phyloP scores from a whole-genome alignment of 2,888 invertebrate species.

The Xanthorhoe designata region DNA sequence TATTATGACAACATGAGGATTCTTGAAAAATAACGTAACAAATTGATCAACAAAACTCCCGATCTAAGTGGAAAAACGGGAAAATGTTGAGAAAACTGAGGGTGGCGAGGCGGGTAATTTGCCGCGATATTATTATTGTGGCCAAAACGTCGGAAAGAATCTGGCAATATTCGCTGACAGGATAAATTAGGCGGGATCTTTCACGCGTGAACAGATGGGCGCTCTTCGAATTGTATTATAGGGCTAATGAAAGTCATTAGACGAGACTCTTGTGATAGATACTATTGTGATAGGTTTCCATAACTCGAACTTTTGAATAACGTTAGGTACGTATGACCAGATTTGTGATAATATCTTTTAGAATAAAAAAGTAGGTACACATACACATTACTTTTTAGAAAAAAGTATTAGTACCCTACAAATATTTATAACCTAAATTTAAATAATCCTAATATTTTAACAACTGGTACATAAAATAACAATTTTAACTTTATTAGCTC shows the following conservation, averaged over 20 bases:
- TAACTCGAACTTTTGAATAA: too few species aligned
- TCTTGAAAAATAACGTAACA: neutral
- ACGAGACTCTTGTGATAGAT: neutral
- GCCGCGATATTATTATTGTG: slow-evolving; percentile 68
- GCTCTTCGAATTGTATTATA: slow-evolving; percentile 25
- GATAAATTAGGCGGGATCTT: slow-evolving; percentile 53
- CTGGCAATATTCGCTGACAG: slow-evolving; percentile 53
- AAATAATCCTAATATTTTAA: too few species aligned
- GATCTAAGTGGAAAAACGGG: slow-evolving; percentile 38
- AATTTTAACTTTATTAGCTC: neutral
- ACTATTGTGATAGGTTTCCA: too few species aligned
- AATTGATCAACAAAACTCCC: neutral
- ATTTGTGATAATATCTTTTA: too few species aligned
- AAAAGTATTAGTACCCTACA: too few species aligned
- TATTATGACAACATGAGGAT: neutral
- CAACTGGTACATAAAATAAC: too few species aligned
- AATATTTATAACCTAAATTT: too few species aligned
- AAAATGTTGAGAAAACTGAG: slow-evolving; percentile 59
- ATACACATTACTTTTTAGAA: too few species aligned
- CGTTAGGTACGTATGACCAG: too few species aligned
- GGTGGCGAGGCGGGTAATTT: slow-evolving; percentile 70
- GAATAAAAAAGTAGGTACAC: too few species aligned
- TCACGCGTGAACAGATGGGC: slow-evolving; percentile 27
- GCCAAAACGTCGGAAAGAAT: slow-evolving; percentile 69
- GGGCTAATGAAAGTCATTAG: slow-evolving; percentile 19